Evolutionary conservation across 1,140 invertebrate genomes (phyloP), one percentile per base, ranked within the genome.

Genomic region (Cotesia vestalis): DNA sequence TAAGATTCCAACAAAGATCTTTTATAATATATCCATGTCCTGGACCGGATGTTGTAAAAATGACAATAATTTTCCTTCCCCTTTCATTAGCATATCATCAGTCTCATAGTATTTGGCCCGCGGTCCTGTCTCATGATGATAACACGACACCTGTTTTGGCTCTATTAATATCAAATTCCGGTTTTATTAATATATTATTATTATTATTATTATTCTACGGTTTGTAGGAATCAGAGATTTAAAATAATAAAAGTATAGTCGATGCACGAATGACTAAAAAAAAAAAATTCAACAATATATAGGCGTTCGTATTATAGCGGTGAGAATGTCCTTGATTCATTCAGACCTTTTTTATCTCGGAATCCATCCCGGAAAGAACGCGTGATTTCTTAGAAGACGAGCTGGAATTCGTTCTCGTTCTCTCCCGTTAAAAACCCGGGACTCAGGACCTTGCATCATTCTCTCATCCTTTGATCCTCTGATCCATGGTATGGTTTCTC

Each of bases 311-410:
- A 4, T 27, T 60, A 35, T 27, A 46, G 20, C 40, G 57, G 62
- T 59, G 62, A 71, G 73, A 69, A 74, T 78, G 83, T 80, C 83
- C 85, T 84, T 84, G 85, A 86, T 86, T 86, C 86, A 86, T 86
- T 86, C 84, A 86, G 77, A 80, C 82, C 81, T 81, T 85, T 86
- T 86, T 85, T 85, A 86, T 87, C 84, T 86, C 75, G 83, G 84
- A 85, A 86, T 86, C 86, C 83, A 83, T 87, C 84, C 85, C 84
- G 86, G 85, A 87, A 86, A 86, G 85, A 82, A 85, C 82, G 84
- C 80, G 75, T 77, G 81, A 83, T 87, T 87, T 87, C 86, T 87
- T 66, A 81, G 86, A 85, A 86, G 78, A 73, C 72, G 61, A 77
- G 14, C 36, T 17, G 27, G 59, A 63, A 63, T 51, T 74, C 66